Conservation (phyloP, 2,797 vertebrate genomes). For the Petrocephalus schoutedeni region DNA sequence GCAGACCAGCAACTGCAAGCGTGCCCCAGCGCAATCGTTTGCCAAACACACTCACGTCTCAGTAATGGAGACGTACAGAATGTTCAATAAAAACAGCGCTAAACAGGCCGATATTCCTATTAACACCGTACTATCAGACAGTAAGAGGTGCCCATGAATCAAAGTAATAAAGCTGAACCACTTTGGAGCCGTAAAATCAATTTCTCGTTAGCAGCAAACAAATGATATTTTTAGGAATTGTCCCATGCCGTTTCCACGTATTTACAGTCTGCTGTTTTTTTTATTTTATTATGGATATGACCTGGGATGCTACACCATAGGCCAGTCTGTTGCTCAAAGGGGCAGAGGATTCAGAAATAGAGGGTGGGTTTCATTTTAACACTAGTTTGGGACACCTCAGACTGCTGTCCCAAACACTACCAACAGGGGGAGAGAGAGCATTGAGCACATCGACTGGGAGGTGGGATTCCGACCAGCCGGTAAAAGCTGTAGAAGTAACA, state of each 20-base stretch:
- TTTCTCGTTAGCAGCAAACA: not conserved
- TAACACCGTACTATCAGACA: not conserved
- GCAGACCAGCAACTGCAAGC: constrained; percentile 13
- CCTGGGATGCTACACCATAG: not conserved
- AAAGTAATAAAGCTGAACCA: not conserved
- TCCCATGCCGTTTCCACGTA: not conserved
- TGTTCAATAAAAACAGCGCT: not conserved
- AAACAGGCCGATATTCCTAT: not conserved
- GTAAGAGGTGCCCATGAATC: constrained; percentile 5
- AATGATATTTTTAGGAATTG: not conserved
- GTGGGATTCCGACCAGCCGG: not conserved
- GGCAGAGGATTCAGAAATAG: not conserved
- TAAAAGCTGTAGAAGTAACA: not conserved
- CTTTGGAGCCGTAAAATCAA: not conserved
- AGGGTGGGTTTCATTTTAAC: not conserved
- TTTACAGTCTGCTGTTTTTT: not conserved
- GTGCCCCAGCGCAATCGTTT: not conserved
- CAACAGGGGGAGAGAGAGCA: not conserved
- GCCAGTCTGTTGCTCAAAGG: not conserved
- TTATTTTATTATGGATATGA: not conserved
- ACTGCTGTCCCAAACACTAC: not conserved
- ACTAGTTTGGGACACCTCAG: not conserved
- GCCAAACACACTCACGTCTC: not conserved
- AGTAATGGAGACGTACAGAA: constrained; percentile 7
- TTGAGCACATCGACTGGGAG: not conserved